These are phyloP conservation scores for Psammodynastes pulverulentus DNA, from an alignment of 2,113 vertebrate genomes.

Conservation along the genomic window DNA sequence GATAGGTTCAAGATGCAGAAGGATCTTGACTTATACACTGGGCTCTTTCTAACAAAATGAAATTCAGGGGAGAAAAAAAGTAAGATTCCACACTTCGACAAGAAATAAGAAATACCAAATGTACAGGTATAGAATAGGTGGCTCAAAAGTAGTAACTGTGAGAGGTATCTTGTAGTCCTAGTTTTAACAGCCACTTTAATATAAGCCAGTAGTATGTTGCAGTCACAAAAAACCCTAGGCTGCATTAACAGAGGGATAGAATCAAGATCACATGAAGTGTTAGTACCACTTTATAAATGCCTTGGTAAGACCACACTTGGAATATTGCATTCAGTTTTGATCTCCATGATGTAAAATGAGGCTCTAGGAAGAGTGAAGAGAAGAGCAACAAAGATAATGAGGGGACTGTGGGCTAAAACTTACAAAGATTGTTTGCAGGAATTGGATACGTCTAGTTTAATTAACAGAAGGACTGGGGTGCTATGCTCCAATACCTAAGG, in stretches of 20 bases:
- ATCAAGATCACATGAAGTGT: neutral
- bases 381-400: too few species aligned
- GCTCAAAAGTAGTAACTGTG: neutral
- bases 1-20: neutral
- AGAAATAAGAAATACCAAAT: neutral
- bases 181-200: neutral
- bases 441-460: too few species aligned
- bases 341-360: too few species aligned
- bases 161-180: neutral
- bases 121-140: neutral
- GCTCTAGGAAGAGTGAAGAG: too few species aligned
- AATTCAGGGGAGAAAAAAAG: neutral
- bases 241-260: neutral
- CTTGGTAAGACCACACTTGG: neutral
- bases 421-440: too few species aligned
- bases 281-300: neutral
- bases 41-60: neutral
- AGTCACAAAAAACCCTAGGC: neutral
- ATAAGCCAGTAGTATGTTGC: neutral
- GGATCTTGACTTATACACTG: neutral
- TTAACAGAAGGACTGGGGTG: too few species aligned
- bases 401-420: too few species aligned
- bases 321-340: neutral
- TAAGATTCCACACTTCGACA: neutral
- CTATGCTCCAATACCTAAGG: too few species aligned